Base-by-base conservation (phyloP, 1,140 invertebrate species). In the Carposina sasakii region DNA sequence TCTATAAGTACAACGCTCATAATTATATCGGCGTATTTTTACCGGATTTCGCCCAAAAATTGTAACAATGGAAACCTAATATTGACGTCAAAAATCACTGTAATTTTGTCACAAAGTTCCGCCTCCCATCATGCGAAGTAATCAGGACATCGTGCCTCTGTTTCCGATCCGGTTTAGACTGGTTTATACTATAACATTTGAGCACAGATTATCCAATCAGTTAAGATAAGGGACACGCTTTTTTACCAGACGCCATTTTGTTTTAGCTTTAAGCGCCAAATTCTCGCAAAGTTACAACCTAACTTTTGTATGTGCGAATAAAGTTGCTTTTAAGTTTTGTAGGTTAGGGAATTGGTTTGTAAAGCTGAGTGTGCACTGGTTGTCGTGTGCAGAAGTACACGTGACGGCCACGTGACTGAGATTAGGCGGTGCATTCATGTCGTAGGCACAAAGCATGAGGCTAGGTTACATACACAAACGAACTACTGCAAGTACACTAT, bases 181-280 rank as follows among this genome's bases (percentile, higher is more conserved):
- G n/a, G n/a, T n/a, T n/a, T n/a, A 77, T 79, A 79, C 67, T 74
- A 77, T 81, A 74, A 57, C 76, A 58, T 84, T 84, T 81, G 81
- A 84, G 66, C 60, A 78, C 73, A 84, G 81, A 84, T 84, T 84
- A 84, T 78, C 81, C 77, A 84, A 84, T 84, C 81, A 81, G 81
- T 81, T 81, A 81, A 78, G 77, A 81, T 84, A 84, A 81, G 78
- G 73, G 75, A 74, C 75, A 77, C 73, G 75, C 74, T 81, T 84
- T 82, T 81, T 81, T 67, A 57, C 30, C 34, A 16, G 15, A 10
- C 45, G 36, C 48, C 36, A 58, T 52, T 64, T 58, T 54, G 21
- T 30, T 37, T 57, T 54, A 0, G 63, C 13, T 20, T 46, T 68
- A 71, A 60, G 37, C 66, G 67, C 61, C 72, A 67, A 71, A 65